Base-by-base conservation (phyloP, 2,797 vertebrate species). In the Premnoplex brunnescens region DNA sequence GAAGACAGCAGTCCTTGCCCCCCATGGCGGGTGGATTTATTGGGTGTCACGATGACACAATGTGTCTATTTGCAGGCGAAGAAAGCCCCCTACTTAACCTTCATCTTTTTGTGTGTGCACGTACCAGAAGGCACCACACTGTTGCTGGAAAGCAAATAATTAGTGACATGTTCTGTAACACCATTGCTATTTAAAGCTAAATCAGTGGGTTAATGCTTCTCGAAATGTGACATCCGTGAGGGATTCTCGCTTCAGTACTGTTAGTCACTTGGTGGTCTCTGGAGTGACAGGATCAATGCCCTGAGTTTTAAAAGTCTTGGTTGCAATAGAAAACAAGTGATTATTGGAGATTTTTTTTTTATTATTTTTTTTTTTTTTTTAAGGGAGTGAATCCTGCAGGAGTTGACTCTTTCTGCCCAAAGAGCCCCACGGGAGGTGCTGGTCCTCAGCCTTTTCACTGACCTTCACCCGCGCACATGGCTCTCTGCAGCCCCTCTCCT, bases 91-190 rank as follows among this genome's bases (percentile, higher is more conserved):
- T 96, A 94, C 94, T 96, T 96, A 97, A 97, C 96, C 95, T 96
- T 92, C 94, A 96, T 95, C 90, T 95, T 96, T 95, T 93, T 96
- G 92, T 95, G 90, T 94, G 95, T 95, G 80, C 89, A 96, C 56
- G 71, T 96, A 97, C 94, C 96, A 97, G 96, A 96, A 95, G 92
- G 95, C 97, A 96, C 96, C 85, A 82, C 94, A 95, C 94, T 97
- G 93, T 92, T 95, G 93, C 86, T 96, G 94, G 95, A 95, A 95
- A 97, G 93, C 97, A 97, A 96, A 97, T 95, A 97, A 96, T 94
- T 96, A 97, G 96, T 96, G 96, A 97, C 95, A 97, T 93, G 95
- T 97, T 96, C 97, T 96, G 82, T 94, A 94, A 89, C 92, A 95
- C 91, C 77, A 89, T 72, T 89, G 85, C 95, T 94, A 96, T 97